These are phyloP conservation scores for Poeciliopsis turneri DNA, from an alignment of 2,797 vertebrate genomes.

Conservation along the genomic window DNA sequence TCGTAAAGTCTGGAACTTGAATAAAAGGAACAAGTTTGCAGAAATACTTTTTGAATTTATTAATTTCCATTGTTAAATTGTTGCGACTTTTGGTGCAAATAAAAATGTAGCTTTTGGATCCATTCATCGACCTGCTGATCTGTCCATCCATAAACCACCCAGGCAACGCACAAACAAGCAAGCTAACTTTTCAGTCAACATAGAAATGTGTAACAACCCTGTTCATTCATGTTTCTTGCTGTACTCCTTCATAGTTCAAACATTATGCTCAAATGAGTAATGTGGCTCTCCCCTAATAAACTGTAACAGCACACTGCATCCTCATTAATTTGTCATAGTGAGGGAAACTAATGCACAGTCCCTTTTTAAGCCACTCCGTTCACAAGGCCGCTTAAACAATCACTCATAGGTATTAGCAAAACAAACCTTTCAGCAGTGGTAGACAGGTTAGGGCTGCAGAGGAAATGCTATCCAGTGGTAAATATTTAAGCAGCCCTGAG, in stretches of 20 bases:
- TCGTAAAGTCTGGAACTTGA: not conserved
- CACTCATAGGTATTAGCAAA: slow-evolving; percentile 71
- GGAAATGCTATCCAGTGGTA: slow-evolving; percentile 75
- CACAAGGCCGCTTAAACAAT: slow-evolving; percentile 72
- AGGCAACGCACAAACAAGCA: no score
- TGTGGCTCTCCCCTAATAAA: slow-evolving; percentile 53
- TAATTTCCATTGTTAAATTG: not conserved
- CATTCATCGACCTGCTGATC: not conserved
- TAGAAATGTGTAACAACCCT: not conserved
- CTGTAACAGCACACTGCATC: slow-evolving; percentile 37
- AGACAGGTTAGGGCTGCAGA: slow-evolving; percentile 56
- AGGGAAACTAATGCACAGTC: slow-evolving; percentile 54
- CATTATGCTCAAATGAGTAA: slow-evolving; percentile 39
- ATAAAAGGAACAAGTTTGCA: not conserved
- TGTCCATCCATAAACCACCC: not conserved
- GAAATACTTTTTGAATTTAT: not conserved
- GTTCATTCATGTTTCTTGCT: slow-evolving; percentile 14
- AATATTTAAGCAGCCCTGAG: slow-evolving; percentile 81
- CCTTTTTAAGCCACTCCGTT: slow-evolving; percentile 63
- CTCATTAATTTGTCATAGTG: slow-evolving; percentile 71
- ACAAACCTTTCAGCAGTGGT: slow-evolving; percentile 70
- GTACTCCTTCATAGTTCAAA: slow-evolving; percentile 20
- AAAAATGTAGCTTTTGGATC: not conserved
- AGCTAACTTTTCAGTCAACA: not conserved
- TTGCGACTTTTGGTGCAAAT: not conserved